Evolutionary conservation across 1,140 invertebrate genomes (phyloP).

Genomic region (Lineus longissimus): DNA sequence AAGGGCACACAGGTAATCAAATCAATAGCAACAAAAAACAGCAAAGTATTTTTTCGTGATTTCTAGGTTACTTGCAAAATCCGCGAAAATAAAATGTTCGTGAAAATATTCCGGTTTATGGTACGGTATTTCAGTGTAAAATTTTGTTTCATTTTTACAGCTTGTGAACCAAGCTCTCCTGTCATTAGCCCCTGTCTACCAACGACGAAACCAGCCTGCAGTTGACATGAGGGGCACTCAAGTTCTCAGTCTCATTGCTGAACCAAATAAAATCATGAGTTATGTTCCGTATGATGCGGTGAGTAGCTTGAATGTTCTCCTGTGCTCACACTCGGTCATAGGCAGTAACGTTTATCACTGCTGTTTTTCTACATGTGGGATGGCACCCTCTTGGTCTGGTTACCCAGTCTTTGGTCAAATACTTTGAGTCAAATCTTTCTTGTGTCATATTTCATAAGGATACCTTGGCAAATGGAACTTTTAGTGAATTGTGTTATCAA

Average conservation of each 20-base stretch:
- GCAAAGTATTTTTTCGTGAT: neutral
- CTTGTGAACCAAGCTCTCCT: constrained; percentile 74
- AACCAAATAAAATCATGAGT: constrained; percentile 85
- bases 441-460: too few relatives aligned
- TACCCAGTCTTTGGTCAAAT: too few relatives aligned
- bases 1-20: neutral
- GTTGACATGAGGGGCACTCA: constrained; percentile 91
- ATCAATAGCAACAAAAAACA: neutral
- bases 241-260: constrained; percentile 88
- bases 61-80: too few relatives aligned
- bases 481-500: too few relatives aligned
- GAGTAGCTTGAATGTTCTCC: too few relatives aligned
- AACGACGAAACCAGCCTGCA: constrained; percentile 83
- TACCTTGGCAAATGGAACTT: too few relatives aligned
- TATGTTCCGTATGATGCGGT: constrained; percentile 87
- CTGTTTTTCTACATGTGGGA: too few relatives aligned
- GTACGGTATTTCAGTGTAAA: neutral
- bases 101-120: neutral
- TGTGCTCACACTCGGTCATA: too few relatives aligned
- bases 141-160: constrained; percentile 19
- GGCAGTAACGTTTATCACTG: too few relatives aligned
- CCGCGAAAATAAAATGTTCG: too few relatives aligned
- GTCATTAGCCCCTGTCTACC: constrained; percentile 84
- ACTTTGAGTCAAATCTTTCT: too few relatives aligned
- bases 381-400: too few relatives aligned